Conservation (phyloP, 2,888 invertebrate genomes). For the Trissonchulus latispiculum region DNA sequence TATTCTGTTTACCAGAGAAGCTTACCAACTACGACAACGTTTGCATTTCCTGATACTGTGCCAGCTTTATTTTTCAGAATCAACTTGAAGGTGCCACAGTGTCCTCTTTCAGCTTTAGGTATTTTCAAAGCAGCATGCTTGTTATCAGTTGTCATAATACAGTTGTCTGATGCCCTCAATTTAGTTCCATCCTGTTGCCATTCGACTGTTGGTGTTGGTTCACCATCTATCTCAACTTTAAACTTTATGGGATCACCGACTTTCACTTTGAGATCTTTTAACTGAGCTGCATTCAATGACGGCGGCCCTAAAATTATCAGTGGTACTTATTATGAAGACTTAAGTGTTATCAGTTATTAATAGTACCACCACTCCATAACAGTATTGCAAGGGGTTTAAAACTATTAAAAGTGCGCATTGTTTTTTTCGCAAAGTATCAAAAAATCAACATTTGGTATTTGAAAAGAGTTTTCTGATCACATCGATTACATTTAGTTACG, state of each 20-base stretch:
- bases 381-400: no score
- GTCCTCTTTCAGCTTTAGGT: background rate
- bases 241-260: background rate
- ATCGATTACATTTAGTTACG: no score
- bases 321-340: no score
- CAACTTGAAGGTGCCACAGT: background rate
- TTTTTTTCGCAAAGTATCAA: no score
- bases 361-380: no score
- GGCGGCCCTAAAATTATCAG: background rate
- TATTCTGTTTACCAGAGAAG: no score
- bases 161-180: background rate
- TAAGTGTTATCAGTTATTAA: no score
- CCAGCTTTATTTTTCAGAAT: background rate
- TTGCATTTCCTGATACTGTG: conserved; percentile 71
- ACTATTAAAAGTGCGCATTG: no score
- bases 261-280: background rate
- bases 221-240: background rate
- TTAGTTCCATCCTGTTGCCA: background rate
- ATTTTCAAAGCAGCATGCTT: background rate
- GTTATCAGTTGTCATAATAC: background rate
- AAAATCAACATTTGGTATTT: no score
- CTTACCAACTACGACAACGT: conserved; percentile 81
- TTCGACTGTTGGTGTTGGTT: background rate
- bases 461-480: no score
- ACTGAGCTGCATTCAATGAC: background rate